Percentiles rank a stretch among this genome's conserved stretches.
These are phyloP conservation scores for Corvus cornix DNA, from an alignment of 2,113 vertebrate species.

Conservation along the genomic window DNA sequence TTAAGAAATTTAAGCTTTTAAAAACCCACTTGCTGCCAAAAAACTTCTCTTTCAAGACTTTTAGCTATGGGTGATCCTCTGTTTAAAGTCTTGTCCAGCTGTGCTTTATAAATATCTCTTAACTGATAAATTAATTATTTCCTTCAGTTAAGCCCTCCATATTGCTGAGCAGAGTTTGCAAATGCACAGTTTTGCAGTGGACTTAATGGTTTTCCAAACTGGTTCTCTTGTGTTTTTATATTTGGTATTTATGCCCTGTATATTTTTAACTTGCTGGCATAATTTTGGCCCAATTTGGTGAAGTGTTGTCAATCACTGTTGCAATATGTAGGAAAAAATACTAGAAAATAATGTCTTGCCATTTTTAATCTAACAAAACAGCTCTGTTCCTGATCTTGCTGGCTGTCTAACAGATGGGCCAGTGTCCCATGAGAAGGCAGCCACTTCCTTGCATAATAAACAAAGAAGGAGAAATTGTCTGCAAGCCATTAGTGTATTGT, in stretches of 20 bases:
- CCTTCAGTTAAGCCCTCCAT: background rate
- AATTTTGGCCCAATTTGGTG: background rate
- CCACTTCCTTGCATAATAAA: constrained; percentile 62
- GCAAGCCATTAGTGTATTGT: constrained; percentile 56
- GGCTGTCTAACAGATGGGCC: constrained; percentile 55
- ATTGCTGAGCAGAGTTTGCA: background rate
- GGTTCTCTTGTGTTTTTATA: background rate
- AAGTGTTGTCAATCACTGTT: background rate
- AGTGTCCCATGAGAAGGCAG: constrained; percentile 54
- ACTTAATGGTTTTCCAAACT: background rate
- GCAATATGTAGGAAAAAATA: background rate
- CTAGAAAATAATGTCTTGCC: constrained; percentile 5
- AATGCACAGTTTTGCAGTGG: background rate
- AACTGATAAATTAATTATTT: constrained; percentile 43
- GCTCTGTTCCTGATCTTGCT: constrained; percentile 40
- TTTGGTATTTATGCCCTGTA: background rate
- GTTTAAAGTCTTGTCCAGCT: constrained; percentile 31
- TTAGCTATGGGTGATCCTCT: background rate
- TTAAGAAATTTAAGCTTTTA: constrained; percentile 21
- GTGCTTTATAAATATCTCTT: constrained; percentile 45
- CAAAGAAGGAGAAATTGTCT: constrained; percentile 58
- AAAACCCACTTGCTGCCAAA: constrained; percentile 13
- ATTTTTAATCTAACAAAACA: constrained; percentile 35
- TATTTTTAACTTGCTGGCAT: background rate
- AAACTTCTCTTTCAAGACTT: background rate